Conservation (phyloP, 2,113 vertebrate genomes). For the Narcine bancroftii region DNA sequence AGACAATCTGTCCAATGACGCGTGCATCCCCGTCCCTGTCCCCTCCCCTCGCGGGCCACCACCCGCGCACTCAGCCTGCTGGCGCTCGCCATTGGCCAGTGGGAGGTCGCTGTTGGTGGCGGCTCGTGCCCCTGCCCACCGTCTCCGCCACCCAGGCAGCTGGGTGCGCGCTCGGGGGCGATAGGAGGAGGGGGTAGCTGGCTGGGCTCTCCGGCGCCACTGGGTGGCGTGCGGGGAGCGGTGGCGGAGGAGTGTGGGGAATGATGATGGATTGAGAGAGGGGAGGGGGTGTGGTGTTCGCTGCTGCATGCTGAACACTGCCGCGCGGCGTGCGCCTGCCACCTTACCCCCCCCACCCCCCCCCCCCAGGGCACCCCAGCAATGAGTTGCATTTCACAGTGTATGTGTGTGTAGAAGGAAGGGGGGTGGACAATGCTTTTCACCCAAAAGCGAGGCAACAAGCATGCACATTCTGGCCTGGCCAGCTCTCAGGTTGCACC, state of each 20-base stretch:
- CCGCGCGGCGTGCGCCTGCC: not conserved
- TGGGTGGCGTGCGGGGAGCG: no score
- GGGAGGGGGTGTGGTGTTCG: no score
- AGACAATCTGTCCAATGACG: constrained; percentile 98
- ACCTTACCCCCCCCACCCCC: not conserved
- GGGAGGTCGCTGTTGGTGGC: not conserved
- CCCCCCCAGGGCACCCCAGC: not conserved
- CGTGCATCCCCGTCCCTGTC: constrained; percentile 87
- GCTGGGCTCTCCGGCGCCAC: no score
- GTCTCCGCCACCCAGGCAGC: not conserved
- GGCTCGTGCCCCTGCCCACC: not conserved
- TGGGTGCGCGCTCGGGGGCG: not conserved
- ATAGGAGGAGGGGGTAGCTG: no score
- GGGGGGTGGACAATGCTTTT: constrained; percentile 38
- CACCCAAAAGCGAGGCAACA: constrained; percentile 13
- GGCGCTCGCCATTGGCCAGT: not conserved
- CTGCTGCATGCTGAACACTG: not conserved
- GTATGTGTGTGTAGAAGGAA: no score
- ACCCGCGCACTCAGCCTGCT: not conserved
- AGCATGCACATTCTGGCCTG: not conserved
- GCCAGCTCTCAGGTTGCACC: not conserved
- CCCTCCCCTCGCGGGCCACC: constrained; percentile 53
- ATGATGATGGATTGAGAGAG: no score
- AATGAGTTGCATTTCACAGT: constrained; percentile 28
- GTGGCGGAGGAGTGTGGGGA: no score